These are phyloP conservation scores for Platerodrilus igneus DNA, from an alignment of 2,888 invertebrate genomes.

Conservation along the genomic window DNA sequence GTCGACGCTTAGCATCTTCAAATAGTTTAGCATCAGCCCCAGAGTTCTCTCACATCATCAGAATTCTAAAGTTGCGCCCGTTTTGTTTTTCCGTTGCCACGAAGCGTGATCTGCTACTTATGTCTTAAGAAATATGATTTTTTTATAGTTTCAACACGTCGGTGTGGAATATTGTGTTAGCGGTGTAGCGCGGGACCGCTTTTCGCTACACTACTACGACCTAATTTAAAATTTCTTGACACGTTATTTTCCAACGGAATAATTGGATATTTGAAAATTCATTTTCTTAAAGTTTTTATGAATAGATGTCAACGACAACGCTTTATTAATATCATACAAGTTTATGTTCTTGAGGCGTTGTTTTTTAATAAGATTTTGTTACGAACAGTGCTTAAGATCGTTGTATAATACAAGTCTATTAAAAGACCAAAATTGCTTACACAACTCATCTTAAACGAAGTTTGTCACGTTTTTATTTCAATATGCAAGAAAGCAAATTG, in stretches of 20 bases:
- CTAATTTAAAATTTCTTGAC: constrained; percentile 30
- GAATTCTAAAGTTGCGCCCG: constrained; percentile 20
- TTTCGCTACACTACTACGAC: constrained; percentile 16
- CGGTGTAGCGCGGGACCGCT: constrained; percentile 15
- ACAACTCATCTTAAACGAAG: no score
- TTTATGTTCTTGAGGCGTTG: no score
- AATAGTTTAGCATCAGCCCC: not conserved
- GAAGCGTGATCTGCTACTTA: constrained; percentile 16
- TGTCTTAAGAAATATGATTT: constrained; percentile 33
- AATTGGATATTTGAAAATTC: constrained; percentile 31
- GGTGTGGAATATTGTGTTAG: constrained; percentile 30
- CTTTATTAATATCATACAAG: constrained; percentile 28
- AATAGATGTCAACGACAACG: constrained; percentile 20
- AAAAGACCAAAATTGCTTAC: no score
- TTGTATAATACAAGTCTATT: no score
- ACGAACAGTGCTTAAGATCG: no score
- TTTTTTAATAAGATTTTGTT: no score
- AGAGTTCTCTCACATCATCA: no score
- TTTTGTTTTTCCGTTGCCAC: constrained; percentile 20
- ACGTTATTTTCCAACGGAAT: constrained; percentile 27
- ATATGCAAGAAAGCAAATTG: no score
- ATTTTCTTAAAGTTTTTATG: constrained; percentile 23
- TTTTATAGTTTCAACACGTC: constrained; percentile 34
- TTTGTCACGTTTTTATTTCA: no score
- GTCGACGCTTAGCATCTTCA: not conserved